These are phyloP conservation scores for Chionodraco myersi DNA, from an alignment of 2,113 vertebrate species.

Conservation along the genomic window DNA sequence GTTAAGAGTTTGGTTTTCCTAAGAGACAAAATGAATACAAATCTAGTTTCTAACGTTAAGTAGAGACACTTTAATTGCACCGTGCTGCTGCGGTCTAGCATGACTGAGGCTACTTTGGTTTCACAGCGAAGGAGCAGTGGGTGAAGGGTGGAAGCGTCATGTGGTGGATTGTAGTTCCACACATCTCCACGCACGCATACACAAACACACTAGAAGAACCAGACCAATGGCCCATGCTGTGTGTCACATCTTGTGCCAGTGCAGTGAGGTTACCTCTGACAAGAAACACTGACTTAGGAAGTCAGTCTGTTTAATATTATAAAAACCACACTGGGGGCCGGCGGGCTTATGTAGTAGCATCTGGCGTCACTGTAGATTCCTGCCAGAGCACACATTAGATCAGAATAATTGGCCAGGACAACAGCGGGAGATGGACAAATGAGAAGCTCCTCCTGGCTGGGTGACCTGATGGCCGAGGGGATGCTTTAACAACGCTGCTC, in stretches of 20 bases:
- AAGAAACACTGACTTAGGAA: slow-evolving; percentile 44
- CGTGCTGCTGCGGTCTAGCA: not conserved
- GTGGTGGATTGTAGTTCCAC: slow-evolving; percentile 20
- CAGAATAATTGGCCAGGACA: slow-evolving; percentile 69
- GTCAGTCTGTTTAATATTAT: slow-evolving; percentile 71
- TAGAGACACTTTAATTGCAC: slow-evolving; percentile 18
- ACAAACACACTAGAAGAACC: slow-evolving; percentile 15
- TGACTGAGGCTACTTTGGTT: slow-evolving; percentile 26
- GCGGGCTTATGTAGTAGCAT: slow-evolving; percentile 69
- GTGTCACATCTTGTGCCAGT: slow-evolving; percentile 64
- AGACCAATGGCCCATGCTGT: slow-evolving; percentile 39
- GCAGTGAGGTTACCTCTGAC: slow-evolving; percentile 56
- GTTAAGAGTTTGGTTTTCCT: slow-evolving; percentile 21
- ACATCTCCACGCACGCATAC: not conserved
- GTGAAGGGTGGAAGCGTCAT: slow-evolving; percentile 33
- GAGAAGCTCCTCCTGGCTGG: slow-evolving; percentile 69
- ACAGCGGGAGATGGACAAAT: slow-evolving; percentile 76
- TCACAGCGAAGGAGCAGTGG: slow-evolving; percentile 4
- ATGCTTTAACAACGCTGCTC: slow-evolving; percentile 48
- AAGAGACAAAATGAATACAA: slow-evolving; percentile 18
- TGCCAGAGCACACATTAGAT: slow-evolving; percentile 73
- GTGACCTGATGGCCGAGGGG: slow-evolving; percentile 66
- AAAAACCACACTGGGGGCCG: slow-evolving; percentile 63
- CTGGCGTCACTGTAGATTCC: slow-evolving; percentile 68
- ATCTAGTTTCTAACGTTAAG: not conserved